Base-by-base conservation (phyloP, 2,888 invertebrate genomes). In the Polietes domitor region DNA sequence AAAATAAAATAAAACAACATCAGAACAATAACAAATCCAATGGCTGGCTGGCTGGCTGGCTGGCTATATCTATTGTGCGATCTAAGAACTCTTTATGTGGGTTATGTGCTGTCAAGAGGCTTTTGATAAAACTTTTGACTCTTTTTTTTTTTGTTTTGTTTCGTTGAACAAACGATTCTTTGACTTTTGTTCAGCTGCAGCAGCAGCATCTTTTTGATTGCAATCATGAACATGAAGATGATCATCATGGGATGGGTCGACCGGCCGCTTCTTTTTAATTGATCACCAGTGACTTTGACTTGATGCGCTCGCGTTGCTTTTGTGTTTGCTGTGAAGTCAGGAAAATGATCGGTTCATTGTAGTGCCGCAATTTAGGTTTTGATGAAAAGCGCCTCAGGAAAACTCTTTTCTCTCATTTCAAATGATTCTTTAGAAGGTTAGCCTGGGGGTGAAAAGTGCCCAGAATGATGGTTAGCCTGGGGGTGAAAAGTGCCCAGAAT, bases 241-340 rank as follows among this genome's bases (percentile, higher is more conserved):
- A n/a, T 61, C 61, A 61, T 58, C 21, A 15, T 15, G 10, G 24
- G 4, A 28, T 10, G 28, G 15, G 15, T 6, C 26, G 61, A 15
- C 5, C 4, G 28, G 12, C 32, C 32, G 32, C 5, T 5, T 2
- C 0, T 32, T 32, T 63, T 17, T 63, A 63, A 63, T 63, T 63
- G 63, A 32, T n/a, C 15, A 17, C n/a, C 32, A 63, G 28, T 63
- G 63, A 63, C 63, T 63, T 63, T 63, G 63, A 63, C 63, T 63
- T 63, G n/a, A 28, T 63, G 32, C n/a, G 61, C 26, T n/a, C n/a
- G n/a, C n/a, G n/a, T n/a, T n/a, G n/a, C n/a, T n/a, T n/a, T n/a
- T n/a, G n/a, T n/a, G 55, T 58, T 17, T 9, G 55, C 26, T n/a
- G 55, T 2, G 19, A 19, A 58, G 58, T 12, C 12, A 58, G 5